These are phyloP conservation scores for Cantharis rufa DNA, from an alignment of 2,888 invertebrate genomes.

Conservation along the genomic window DNA sequence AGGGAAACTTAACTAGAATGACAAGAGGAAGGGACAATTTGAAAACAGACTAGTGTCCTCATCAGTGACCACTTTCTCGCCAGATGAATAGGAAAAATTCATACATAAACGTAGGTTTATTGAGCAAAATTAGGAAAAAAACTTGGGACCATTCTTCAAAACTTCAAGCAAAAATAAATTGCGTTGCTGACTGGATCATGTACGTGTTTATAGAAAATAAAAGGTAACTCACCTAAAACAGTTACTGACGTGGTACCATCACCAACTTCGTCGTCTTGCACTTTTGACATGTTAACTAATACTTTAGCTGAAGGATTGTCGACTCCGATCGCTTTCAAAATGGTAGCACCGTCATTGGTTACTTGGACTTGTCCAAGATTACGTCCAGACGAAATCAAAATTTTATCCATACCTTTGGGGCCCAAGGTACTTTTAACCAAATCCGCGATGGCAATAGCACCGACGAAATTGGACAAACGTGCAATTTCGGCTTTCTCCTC, in stretches of 20 bases:
- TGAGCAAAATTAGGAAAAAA: too few relatives aligned
- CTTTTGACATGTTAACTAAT: constrained; percentile 97
- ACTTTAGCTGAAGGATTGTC: constrained; percentile 99
- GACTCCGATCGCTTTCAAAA: constrained; percentile 92
- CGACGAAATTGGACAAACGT: constrained; percentile 95
- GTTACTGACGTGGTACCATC: constrained; percentile 99
- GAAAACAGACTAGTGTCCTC: too few relatives aligned
- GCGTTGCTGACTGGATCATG: too few relatives aligned
- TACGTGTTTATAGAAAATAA: neutral
- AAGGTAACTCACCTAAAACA: constrained; percentile 67
- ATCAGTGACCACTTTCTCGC: too few relatives aligned
- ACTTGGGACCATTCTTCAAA: too few relatives aligned
- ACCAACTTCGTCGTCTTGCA: constrained; percentile 99
- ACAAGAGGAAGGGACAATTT: too few relatives aligned
- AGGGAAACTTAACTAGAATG: neutral
- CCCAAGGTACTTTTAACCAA: constrained; percentile 97
- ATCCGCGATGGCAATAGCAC: constrained; percentile 98
- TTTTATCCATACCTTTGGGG: constrained; percentile 98
- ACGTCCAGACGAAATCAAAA: constrained; percentile 79
- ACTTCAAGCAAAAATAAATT: too few relatives aligned
- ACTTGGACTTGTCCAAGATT: constrained; percentile 88
- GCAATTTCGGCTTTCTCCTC: constrained; percentile 98
- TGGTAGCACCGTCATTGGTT: constrained; percentile 99
- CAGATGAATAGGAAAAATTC: too few relatives aligned
- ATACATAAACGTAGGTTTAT: too few relatives aligned